Evolutionary conservation across 2,113 vertebrate species (phyloP).

Genomic region (Sclerurus mexicanus): DNA sequence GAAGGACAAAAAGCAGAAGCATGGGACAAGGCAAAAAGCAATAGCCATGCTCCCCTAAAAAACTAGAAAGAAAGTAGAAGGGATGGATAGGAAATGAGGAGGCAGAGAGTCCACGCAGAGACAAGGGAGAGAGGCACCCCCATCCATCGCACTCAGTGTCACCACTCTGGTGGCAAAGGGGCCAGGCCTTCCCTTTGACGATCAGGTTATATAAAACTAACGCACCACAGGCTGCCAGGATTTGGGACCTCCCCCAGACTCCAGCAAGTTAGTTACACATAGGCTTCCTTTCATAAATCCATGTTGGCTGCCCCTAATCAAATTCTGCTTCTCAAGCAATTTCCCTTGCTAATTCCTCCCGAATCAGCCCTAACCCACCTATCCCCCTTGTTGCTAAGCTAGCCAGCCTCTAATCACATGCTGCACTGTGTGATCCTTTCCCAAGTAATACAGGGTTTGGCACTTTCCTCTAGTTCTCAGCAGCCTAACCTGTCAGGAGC

Average conservation of each 20-base stretch:
- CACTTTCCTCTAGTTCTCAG: constrained; percentile 52
- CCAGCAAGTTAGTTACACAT: background rate
- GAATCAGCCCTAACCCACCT: constrained; percentile 53
- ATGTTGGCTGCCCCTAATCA: constrained; percentile 56
- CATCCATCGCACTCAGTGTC: background rate
- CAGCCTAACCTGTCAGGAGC: constrained; percentile 67
- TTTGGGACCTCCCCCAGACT: background rate
- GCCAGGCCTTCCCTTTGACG: background rate
- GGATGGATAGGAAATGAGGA: background rate
- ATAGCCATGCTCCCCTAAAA: background rate
- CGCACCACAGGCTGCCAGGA: background rate
- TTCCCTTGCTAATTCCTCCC: constrained; percentile 68
- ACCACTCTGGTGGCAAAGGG: background rate
- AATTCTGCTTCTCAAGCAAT: constrained; percentile 72
- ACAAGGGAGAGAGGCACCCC: background rate
- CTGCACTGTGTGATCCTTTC: constrained; percentile 51
- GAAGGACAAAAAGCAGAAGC: background rate
- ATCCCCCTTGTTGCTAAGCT: constrained; percentile 55
- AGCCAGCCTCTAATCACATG: constrained; percentile 53
- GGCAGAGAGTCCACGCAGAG: accelerated
- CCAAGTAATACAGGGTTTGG: constrained; percentile 3
- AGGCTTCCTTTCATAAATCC: constrained; percentile 28
- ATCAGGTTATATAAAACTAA: background rate
- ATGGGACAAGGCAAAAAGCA: background rate
- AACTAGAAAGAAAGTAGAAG: background rate